Evolutionary conservation across 2,888 invertebrate species (phyloP).

Genomic region (Leucania comma): DNA sequence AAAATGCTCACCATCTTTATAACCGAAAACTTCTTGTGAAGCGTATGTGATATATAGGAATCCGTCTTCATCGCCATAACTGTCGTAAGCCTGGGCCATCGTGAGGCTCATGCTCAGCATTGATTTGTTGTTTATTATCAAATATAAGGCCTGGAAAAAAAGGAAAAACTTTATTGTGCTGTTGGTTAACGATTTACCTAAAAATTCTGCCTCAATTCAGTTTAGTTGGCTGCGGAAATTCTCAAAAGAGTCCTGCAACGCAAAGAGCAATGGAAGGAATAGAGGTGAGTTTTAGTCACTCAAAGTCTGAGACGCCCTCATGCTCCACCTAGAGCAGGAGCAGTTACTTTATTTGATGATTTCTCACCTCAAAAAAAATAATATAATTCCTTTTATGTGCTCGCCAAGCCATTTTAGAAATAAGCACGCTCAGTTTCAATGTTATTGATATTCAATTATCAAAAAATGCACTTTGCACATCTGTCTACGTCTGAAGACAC

Average conservation of each 20-base stretch:
- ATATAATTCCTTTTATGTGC: too few relatives aligned
- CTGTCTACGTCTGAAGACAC: not conserved
- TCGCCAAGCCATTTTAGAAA: not conserved
- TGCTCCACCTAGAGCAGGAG: too few relatives aligned
- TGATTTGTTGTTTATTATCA: slow-evolving; percentile 95
- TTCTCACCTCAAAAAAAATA: too few relatives aligned
- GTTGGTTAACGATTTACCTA: not conserved
- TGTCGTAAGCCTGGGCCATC: slow-evolving; percentile 95
- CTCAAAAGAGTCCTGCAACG: too few relatives aligned
- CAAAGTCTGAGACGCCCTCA: too few relatives aligned
- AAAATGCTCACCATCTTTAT: slow-evolving; percentile 81
- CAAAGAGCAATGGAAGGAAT: too few relatives aligned
- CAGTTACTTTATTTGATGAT: too few relatives aligned
- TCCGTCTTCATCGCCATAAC: slow-evolving; percentile 95
- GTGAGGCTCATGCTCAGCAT: slow-evolving; percentile 95
- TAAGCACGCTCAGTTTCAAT: not conserved
- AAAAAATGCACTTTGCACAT: not conserved
- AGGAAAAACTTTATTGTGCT: not conserved
- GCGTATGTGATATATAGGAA: slow-evolving; percentile 97
- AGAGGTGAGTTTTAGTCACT: too few relatives aligned
- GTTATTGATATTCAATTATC: not conserved
- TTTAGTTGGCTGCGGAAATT: not conserved
- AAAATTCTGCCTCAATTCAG: not conserved
- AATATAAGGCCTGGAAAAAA: slow-evolving; percentile 92
- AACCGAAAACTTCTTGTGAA: slow-evolving; percentile 97